Conservation (phyloP, 2,797 vertebrate genomes). For the Karalla daura region DNA sequence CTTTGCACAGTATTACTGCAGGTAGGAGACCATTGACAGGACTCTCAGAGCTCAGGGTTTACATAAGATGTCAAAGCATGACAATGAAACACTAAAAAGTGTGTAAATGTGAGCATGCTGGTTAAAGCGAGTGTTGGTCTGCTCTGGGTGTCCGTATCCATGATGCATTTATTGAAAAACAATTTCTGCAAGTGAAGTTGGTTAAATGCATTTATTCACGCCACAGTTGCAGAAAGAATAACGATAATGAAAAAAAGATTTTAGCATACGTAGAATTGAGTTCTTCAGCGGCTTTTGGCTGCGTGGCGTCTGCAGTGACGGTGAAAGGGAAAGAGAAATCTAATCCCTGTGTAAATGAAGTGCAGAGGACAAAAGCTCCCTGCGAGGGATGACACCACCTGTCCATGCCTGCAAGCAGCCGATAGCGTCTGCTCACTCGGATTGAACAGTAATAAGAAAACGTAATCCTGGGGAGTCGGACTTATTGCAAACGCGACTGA, state of each 20-base stretch:
- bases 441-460: slow-evolving; percentile 42
- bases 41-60: too few relatives aligned
- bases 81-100: too few relatives aligned
- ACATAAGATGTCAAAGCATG: too few relatives aligned
- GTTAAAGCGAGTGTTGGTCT: too few relatives aligned
- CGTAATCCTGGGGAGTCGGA: background rate
- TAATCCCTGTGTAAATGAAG: slow-evolving; percentile 67
- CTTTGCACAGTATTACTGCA: too few relatives aligned
- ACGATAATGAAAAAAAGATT: background rate
- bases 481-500: slow-evolving; percentile 23
- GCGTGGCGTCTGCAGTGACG: background rate
- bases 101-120: too few relatives aligned
- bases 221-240: background rate
- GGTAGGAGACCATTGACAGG: too few relatives aligned
- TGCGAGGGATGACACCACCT: slow-evolving; percentile 51
- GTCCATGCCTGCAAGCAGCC: slow-evolving; percentile 48
- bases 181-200: background rate
- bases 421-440: slow-evolving; percentile 50
- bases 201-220: background rate
- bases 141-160: too few relatives aligned
- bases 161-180: background rate
- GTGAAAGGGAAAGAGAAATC: slow-evolving; percentile 53
- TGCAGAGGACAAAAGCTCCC: slow-evolving; percentile 50
- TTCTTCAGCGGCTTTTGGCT: background rate
- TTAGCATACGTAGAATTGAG: background rate